A percentile compares a stretch with the other conserved stretches of the same genome.
phyloP scores from a whole-genome alignment of 2,888 invertebrate species.

The Dioctria rufipes region DNA sequence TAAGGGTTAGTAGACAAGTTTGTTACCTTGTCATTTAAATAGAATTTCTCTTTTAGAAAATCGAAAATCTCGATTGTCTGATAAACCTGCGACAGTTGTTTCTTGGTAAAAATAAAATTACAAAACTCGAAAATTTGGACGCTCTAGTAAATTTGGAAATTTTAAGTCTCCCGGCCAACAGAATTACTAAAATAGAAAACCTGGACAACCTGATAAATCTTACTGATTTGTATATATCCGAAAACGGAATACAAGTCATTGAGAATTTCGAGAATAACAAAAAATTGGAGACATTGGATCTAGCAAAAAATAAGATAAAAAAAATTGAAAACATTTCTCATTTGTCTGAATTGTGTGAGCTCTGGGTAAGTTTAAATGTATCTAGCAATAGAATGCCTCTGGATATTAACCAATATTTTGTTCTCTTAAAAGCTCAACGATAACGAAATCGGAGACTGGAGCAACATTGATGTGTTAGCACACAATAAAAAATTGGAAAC shows the following conservation, averaged over 20 bases:
- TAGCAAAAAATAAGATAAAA: constrained; percentile 90
- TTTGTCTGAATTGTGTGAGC: constrained; percentile 86
- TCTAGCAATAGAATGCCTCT: background rate
- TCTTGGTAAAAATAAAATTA: constrained; percentile 96
- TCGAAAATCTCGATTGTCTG: constrained; percentile 88
- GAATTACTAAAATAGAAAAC: constrained; percentile 89
- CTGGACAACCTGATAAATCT: constrained; percentile 81
- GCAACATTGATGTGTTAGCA: constrained; percentile 82
- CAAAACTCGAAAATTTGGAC: constrained; percentile 86
- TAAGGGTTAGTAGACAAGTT: constrained; percentile 76
- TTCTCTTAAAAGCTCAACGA: constrained; percentile 84
- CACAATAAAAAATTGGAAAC: constrained; percentile 81
- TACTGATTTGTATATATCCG: constrained; percentile 92
- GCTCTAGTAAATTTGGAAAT: constrained; percentile 81
- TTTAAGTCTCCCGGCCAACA: constrained; percentile 92
- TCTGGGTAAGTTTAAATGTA: constrained; percentile 83
- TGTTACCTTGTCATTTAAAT: no score
- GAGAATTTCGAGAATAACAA: constrained; percentile 82
- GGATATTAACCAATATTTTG: background rate
- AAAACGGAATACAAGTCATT: constrained; percentile 89
- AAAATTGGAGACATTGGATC: constrained; percentile 87
- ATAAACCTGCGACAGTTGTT: constrained; percentile 84
- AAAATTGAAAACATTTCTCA: constrained; percentile 84
- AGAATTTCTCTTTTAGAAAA: constrained; percentile 74
- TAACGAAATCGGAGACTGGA: constrained; percentile 90